phyloP scores from a whole-genome alignment of 1,140 invertebrate species.

The Bombus confusus region DNA sequence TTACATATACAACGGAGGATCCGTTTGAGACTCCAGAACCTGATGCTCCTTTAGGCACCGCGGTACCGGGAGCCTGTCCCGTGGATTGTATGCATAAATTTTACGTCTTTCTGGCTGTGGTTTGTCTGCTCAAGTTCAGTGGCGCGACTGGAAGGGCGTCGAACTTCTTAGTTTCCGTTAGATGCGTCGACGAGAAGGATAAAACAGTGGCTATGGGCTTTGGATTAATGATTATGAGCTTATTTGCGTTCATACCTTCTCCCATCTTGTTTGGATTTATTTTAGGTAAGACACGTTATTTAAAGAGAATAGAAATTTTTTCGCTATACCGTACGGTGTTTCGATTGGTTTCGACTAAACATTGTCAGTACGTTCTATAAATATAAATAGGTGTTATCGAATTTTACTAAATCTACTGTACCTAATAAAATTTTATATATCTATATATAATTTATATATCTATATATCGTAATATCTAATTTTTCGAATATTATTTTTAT shows the following conservation, averaged over 20 bases:
- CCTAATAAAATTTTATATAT: no score
- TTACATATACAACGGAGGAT: constrained; percentile 46
- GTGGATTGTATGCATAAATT: constrained; percentile 87
- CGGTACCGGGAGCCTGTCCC: constrained; percentile 85
- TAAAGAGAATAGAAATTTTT: neutral
- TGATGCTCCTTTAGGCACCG: constrained; percentile 76
- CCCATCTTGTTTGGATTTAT: constrained; percentile 89
- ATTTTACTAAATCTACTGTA: no score
- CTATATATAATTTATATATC: no score
- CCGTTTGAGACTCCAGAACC: constrained; percentile 48
- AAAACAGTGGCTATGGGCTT: constrained; percentile 89
- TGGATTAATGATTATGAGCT: constrained; percentile 85
- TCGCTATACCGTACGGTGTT: no score
- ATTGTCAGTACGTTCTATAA: no score
- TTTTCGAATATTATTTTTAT: no score
- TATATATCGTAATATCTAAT: no score
- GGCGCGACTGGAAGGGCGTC: constrained; percentile 87
- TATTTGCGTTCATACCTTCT: constrained; percentile 88
- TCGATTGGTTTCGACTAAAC: no score
- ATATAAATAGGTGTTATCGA: neutral
- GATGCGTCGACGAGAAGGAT: constrained; percentile 88
- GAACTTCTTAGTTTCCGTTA: constrained; percentile 87
- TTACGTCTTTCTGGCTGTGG: constrained; percentile 86
- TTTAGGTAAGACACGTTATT: constrained; percentile 82
- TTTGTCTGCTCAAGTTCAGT: constrained; percentile 87